Percentiles rank a stretch among this genome's conserved stretches.
Conservation (phyloP, 2,888 invertebrate genomes). For the Branchipolynoe longqiensis region DNA sequence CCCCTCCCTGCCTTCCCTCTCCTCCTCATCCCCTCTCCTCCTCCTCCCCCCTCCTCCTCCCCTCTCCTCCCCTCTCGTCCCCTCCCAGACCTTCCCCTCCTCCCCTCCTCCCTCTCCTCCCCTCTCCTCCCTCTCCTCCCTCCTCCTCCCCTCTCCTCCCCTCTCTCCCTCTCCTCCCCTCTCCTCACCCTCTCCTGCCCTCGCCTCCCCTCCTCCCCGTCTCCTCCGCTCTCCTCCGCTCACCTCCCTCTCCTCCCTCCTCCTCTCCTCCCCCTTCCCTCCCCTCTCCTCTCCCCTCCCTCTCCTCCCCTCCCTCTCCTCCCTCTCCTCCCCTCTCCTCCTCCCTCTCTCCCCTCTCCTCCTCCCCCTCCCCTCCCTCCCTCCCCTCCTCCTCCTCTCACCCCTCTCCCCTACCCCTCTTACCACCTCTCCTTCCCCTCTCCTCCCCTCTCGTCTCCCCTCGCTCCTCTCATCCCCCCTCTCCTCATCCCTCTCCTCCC, state of each 20-base stretch:
- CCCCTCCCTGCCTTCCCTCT: too few relatives aligned
- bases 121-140: neutral
- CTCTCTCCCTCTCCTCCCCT: neutral
- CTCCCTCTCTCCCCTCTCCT: neutral
- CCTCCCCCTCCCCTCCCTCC: too few relatives aligned
- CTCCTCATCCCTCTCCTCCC: neutral
- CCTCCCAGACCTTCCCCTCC: too few relatives aligned
- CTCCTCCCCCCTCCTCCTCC: too few relatives aligned
- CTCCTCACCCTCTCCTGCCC: neutral
- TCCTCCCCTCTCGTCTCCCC: neutral
- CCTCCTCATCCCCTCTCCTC: too few relatives aligned
- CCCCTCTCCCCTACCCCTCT: neutral
- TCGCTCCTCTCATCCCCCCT: neutral
- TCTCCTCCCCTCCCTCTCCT: neutral
- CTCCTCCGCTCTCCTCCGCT: neutral
- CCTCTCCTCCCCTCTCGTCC: too few relatives aligned
- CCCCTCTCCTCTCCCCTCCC: neutral
- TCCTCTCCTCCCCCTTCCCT: conserved; percentile 1
- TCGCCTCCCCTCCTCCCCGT: neutral
- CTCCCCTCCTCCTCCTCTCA: neutral
- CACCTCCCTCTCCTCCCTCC: neutral
- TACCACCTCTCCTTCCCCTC: neutral
- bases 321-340: neutral
- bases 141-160: neutral
- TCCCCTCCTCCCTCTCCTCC: neutral